Conservation (phyloP, 2,797 vertebrate genomes). For the Channallabes apus region DNA sequence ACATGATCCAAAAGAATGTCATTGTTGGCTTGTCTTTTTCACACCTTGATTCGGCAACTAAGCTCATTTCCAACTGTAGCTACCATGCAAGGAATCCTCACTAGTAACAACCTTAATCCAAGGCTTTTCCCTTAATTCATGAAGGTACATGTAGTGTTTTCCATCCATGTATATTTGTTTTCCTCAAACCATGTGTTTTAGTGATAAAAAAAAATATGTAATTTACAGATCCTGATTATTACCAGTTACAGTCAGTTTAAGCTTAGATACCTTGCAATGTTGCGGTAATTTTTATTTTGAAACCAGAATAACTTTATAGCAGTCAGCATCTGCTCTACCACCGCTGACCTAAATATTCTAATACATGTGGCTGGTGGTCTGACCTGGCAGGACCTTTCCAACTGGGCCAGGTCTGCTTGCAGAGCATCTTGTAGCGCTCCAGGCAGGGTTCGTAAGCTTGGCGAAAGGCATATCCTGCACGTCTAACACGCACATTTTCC, state of each 20-base stretch:
- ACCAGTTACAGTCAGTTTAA: neutral
- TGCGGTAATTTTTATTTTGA: neutral
- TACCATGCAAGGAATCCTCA: neutral
- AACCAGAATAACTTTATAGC: neutral
- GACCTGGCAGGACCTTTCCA: slow-evolving; percentile 95
- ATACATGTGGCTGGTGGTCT: slow-evolving; percentile 22
- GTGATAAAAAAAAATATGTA: neutral
- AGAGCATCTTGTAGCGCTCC: slow-evolving; percentile 98
- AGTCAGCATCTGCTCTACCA: neutral
- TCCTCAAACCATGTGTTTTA: neutral
- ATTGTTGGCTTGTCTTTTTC: neutral
- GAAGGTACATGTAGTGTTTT: neutral
- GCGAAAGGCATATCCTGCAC: slow-evolving; percentile 95
- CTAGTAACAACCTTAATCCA: neutral
- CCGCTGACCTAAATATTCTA: neutral
- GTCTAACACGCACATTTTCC: slow-evolving; percentile 93
- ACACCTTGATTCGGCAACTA: neutral
- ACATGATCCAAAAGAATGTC: neutral
- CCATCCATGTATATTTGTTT: neutral
- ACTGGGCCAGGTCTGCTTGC: slow-evolving; percentile 94
- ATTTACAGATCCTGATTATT: no score
- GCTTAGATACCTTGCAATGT: slow-evolving; percentile 5
- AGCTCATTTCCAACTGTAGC: neutral
- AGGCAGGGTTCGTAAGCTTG: slow-evolving; percentile 92
- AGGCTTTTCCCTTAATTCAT: neutral